A percentile compares a stretch with the other conserved stretches of the same genome.
These are phyloP conservation scores for Hyppa rectilinea DNA, from an alignment of 2,888 invertebrate species.

Conservation along the genomic window DNA sequence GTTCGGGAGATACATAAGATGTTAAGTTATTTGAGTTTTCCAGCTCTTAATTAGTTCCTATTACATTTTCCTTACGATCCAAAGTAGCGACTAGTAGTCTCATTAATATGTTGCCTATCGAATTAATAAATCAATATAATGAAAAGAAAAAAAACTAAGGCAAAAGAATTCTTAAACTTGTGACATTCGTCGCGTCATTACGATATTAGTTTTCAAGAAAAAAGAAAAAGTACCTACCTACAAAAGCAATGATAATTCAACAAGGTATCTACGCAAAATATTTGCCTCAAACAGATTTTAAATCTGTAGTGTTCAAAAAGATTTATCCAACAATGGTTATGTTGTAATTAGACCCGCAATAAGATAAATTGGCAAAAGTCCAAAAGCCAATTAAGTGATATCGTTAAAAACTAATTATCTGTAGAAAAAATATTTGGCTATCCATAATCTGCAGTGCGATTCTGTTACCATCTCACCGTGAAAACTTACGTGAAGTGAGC, in stretches of 20 bases:
- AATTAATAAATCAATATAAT: too few relatives aligned
- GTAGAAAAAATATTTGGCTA: conserved; percentile 1
- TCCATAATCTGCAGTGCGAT: neutral
- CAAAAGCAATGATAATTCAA: neutral
- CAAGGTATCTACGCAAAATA: neutral
- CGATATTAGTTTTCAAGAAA: neutral
- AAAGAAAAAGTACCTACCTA: neutral
- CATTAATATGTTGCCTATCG: too few relatives aligned
- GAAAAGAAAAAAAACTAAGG: too few relatives aligned
- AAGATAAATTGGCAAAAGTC: conserved; percentile 24
- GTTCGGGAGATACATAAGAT: neutral
- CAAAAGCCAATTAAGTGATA: conserved; percentile 38
- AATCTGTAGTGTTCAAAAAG: neutral
- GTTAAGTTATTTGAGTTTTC: neutral
- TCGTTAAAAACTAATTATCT: conserved; percentile 36
- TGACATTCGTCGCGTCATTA: neutral
- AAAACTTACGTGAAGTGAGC: too few relatives aligned
- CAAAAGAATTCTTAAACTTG: neutral
- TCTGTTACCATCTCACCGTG: too few relatives aligned
- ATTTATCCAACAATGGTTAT: neutral
- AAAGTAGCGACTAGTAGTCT: neutral
- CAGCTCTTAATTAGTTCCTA: neutral
- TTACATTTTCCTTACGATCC: neutral
- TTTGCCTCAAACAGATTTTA: neutral
- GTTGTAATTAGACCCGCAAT: conserved; percentile 11